Conservation (phyloP, 2,113 vertebrate genomes). For the Todiramphus chloris region DNA sequence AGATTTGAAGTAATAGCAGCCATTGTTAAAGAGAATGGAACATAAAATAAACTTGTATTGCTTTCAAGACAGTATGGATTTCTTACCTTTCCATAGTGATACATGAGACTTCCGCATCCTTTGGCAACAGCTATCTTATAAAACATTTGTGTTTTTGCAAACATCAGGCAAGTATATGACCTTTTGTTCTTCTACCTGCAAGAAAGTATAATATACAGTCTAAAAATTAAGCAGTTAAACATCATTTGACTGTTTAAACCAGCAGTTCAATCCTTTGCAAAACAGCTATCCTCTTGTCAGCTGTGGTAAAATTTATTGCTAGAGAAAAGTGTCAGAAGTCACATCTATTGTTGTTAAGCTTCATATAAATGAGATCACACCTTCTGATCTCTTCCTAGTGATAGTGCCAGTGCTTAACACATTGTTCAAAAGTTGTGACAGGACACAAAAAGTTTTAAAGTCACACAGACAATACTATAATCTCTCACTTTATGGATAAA, state of each 20-base stretch:
- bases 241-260: background rate
- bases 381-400: background rate
- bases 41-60: constrained; percentile 49
- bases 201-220: background rate
- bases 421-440: background rate
- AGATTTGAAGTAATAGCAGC: constrained; percentile 9
- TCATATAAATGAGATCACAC: constrained; percentile 34
- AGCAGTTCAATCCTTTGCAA: background rate
- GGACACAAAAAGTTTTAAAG: background rate
- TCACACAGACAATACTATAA: background rate
- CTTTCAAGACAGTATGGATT: background rate
- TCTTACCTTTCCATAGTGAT: background rate
- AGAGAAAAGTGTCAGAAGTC: background rate
- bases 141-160: background rate
- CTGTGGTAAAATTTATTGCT: background rate
- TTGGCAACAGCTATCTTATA: background rate
- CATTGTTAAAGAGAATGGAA: constrained; percentile 13
- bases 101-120: background rate
- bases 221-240: background rate
- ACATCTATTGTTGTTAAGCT: constrained; percentile 14
- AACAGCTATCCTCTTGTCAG: background rate
- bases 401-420: background rate
- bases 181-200: background rate
- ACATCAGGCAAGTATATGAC: background rate
- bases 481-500: background rate